A percentile compares a stretch with the other conserved stretches of the same genome.
Conservation (phyloP, 2,113 vertebrate species). For the Crotalus helleri region DNA sequence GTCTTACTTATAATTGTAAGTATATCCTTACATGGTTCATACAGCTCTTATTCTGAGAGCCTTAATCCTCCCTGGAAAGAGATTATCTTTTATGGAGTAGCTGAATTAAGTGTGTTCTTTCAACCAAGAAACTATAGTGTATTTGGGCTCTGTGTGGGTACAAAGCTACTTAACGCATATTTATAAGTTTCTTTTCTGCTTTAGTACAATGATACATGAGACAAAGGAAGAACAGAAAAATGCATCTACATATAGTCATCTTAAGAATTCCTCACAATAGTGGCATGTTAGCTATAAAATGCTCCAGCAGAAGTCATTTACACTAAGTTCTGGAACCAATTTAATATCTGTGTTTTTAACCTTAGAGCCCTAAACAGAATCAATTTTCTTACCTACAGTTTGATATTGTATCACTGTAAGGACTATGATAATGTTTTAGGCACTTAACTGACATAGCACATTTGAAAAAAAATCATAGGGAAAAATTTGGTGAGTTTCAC, state of each 20-base stretch:
- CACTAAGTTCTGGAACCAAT: neutral
- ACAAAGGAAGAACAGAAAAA: neutral
- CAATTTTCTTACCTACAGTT: neutral
- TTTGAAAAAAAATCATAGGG: neutral
- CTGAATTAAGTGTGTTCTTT: constrained; percentile 30
- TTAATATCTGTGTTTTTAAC: neutral
- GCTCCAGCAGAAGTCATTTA: neutral
- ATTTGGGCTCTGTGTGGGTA: constrained; percentile 5
- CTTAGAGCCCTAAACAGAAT: neutral
- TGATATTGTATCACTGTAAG: neutral
- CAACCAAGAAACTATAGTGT: constrained; percentile 29
- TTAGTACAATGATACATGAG: fast-evolving
- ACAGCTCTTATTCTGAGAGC: constrained; percentile 36
- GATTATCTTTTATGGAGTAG: constrained; percentile 55
- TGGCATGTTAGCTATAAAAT: neutral
- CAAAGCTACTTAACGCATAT: constrained; percentile 6
- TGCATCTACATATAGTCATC: neutral
- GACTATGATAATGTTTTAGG: neutral
- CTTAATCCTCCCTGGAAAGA: constrained; percentile 44
- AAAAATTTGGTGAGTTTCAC: neutral
- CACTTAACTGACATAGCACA: neutral
- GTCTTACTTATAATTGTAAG: constrained; percentile 48
- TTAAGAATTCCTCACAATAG: neutral
- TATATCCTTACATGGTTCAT: constrained; percentile 48
- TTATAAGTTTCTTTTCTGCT: neutral